Percentiles rank a stretch among this genome's conserved stretches.
phyloP scores from a whole-genome alignment of 2,113 vertebrate species.

The Neodontobutis hainanensis region DNA sequence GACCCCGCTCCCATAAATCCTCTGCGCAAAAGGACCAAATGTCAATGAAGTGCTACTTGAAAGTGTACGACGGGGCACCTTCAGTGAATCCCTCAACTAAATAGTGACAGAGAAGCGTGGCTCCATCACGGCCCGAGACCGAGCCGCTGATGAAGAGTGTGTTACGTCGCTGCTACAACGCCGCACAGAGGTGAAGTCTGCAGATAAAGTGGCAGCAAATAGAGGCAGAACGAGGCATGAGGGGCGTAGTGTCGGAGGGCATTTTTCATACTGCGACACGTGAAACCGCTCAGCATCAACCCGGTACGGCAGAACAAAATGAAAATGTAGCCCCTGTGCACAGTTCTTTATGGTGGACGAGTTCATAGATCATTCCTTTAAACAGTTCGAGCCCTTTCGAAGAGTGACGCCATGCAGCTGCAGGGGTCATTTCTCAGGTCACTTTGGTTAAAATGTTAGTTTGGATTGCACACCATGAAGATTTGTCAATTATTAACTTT shows the following conservation, averaged over 20 bases:
- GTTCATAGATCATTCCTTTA: constrained; percentile 50
- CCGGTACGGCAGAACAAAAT: background rate
- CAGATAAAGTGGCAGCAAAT: constrained; percentile 22
- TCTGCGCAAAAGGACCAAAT: constrained; percentile 27
- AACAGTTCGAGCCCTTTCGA: constrained; percentile 14
- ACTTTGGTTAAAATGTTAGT: background rate
- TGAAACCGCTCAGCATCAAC: constrained; percentile 26
- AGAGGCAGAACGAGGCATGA: constrained; percentile 24
- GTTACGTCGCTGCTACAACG: background rate
- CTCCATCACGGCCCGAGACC: constrained; percentile 35
- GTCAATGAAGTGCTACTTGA: constrained; percentile 52
- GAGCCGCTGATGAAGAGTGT: constrained; percentile 36
- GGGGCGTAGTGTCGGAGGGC: background rate
- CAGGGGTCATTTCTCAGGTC: constrained; percentile 32
- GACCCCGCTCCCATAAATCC: constrained; percentile 42
- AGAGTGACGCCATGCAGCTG: constrained; percentile 6
- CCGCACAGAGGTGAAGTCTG: background rate
- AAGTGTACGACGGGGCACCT: constrained; percentile 32
- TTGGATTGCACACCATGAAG: no score
- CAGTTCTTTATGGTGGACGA: constrained; percentile 11
- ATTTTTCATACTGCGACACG: constrained; percentile 41
- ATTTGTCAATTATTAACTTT: no score
- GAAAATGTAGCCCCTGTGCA: constrained; percentile 36
- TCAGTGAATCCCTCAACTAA: constrained; percentile 50
- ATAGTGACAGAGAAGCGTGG: constrained; percentile 32